Base-by-base conservation (phyloP, 2,888 invertebrate genomes). In the Synanthedon vespiformis region DNA sequence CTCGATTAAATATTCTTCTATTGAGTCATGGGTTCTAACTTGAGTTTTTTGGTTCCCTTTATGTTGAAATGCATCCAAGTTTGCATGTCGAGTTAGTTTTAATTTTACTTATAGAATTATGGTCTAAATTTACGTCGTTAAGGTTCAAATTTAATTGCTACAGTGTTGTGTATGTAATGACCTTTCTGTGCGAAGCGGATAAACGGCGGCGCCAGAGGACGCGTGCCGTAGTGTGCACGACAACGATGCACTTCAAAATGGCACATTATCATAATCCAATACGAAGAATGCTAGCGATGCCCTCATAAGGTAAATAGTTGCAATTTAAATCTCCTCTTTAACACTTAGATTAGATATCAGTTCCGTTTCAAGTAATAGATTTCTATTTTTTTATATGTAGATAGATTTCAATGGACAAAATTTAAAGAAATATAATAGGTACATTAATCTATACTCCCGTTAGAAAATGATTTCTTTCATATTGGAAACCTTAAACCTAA, bases 211-310 rank as follows among this genome's bases (percentile, higher is more conserved):
- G 82, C 80, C 79, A 74, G 68, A 57, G 68, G 70, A 71, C 74
- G 72, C 72, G 72, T 72, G 75, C 70, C 64, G 64, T 59, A 65
- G 66, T 67, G 62, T 57, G 68, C 74, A 74, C 72, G 65, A 64
- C 58, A 55, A 53, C 58, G 77, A 77, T 75, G 76, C 72, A 74
- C 77, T 70, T 78, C 74, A 71, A 82, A 83, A 82, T 81, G 79
- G 79, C 80, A 74, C 74, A 83, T 83, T 84, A 85, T 77, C 80
- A 83, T 83, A 82, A 83, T 80, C 78, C 77, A 78, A 77, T 72
- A 77, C 74, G 70, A 66, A 80, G 77, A 80, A 82, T 82, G 74
- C 67, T 74, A 77, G 76, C 70, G 72, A 79, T 77, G 75, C 70
- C 74, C 72, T 66, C 68, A 71, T 76, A 74, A 68, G 74, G 76